Evolutionary conservation across 2,888 invertebrate genomes (phyloP).

Genomic region (Strigamia maritima): DNA sequence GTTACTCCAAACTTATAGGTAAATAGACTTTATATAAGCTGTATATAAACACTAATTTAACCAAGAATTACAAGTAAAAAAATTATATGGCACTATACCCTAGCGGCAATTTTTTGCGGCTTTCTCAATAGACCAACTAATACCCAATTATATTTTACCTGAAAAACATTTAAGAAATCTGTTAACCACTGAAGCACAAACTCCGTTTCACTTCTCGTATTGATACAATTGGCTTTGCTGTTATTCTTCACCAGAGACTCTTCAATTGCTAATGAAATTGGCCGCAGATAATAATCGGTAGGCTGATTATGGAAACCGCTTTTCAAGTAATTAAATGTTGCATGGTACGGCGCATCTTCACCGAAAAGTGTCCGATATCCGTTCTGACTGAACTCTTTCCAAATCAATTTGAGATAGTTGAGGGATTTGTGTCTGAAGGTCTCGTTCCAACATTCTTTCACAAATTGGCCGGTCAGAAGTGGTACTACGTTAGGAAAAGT

Average conservation of each 20-base stretch:
- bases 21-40: too few species aligned
- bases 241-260: slow-evolving; percentile 63
- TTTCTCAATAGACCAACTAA: too few species aligned
- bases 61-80: too few species aligned
- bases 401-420: slow-evolving; percentile 44
- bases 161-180: slow-evolving; percentile 35
- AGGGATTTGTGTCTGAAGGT: slow-evolving; percentile 42
- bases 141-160: too few species aligned
- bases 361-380: slow-evolving; percentile 65
- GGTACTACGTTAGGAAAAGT: slow-evolving; percentile 46
- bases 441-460: slow-evolving; percentile 43
- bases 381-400: slow-evolving; percentile 43
- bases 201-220: slow-evolving; percentile 57
- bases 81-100: too few species aligned
- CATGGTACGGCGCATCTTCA: slow-evolving; percentile 70
- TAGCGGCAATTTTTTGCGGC: too few species aligned
- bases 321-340: slow-evolving; percentile 73
- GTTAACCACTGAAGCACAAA: slow-evolving; percentile 36
- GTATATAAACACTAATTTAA: too few species aligned
- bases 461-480: slow-evolving; percentile 44
- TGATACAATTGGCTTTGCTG: slow-evolving; percentile 69
- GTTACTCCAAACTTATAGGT: too few species aligned
- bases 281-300: slow-evolving; percentile 75
- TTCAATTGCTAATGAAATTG: slow-evolving; percentile 68
- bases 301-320: slow-evolving; percentile 70